Evolutionary conservation across 2,113 vertebrate species (phyloP).

Genomic region (Rhea pennata): DNA sequence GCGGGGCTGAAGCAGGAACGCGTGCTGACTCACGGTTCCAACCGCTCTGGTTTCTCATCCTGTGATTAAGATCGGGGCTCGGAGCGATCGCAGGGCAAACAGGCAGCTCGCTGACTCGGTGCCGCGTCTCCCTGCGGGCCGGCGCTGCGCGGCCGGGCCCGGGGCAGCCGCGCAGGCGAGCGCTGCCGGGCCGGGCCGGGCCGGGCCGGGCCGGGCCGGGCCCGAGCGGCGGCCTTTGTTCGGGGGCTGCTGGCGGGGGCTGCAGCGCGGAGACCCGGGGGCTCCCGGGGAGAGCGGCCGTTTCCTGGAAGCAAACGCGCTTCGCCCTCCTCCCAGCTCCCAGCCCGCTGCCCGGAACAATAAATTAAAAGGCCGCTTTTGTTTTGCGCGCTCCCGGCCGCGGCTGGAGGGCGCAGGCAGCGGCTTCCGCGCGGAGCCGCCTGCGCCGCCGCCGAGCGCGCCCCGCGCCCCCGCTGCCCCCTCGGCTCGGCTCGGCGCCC

Average conservation of each 20-base stretch:
- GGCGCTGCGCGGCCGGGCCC: no score
- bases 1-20: no score
- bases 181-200: not conserved
- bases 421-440: no score
- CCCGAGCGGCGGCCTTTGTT: no score
- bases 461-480: no score
- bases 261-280: constrained; percentile 71
- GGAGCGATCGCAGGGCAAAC: constrained; percentile 38
- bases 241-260: constrained; percentile 15
- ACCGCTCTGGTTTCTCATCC: constrained; percentile 60
- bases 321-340: constrained; percentile 24
- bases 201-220: no score
- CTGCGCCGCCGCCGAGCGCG: no score
- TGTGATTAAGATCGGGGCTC: constrained; percentile 37
- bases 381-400: not conserved
- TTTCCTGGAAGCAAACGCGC: constrained; percentile 41
- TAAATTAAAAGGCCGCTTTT: constrained; percentile 56
- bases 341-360: not conserved
- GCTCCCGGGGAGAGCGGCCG: constrained; percentile 43
- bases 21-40: constrained; percentile 63
- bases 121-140: not conserved
- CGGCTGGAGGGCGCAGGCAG: no score
- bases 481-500: no score
- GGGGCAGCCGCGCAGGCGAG: no score
- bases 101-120: not conserved